Conservation (phyloP, 2,888 invertebrate species). For the Chrysolina oricalcia region DNA sequence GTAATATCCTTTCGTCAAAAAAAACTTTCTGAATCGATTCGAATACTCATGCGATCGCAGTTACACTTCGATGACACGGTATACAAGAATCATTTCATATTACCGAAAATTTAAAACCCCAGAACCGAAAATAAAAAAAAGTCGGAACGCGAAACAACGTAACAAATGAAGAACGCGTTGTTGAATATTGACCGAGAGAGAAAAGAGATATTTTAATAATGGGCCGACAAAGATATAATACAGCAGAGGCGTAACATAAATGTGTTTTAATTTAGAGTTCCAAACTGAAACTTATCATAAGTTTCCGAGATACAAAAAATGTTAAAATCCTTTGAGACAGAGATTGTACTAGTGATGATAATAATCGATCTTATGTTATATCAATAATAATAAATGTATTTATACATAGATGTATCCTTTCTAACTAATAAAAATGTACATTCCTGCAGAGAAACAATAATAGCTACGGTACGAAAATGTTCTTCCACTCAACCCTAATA, state of each 20-base stretch:
- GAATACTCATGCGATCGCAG: slow-evolving; percentile 23
- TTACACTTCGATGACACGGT: slow-evolving; percentile 17
- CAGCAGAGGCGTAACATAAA: slow-evolving; percentile 40
- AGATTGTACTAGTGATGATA: too few relatives aligned
- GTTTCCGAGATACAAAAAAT: too few relatives aligned
- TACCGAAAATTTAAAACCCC: slow-evolving; percentile 58
- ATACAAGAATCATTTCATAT: slow-evolving; percentile 54
- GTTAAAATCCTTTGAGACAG: too few relatives aligned
- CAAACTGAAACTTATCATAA: too few relatives aligned
- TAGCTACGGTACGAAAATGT: too few relatives aligned
- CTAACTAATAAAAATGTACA: too few relatives aligned
- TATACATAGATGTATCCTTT: too few relatives aligned
- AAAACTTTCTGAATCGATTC: slow-evolving; percentile 31
- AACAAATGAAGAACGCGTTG: slow-evolving; percentile 55
- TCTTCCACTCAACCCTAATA: too few relatives aligned
- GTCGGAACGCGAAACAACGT: slow-evolving; percentile 51
- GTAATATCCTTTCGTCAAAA: not conserved
- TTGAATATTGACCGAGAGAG: slow-evolving; percentile 54
- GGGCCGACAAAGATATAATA: slow-evolving; percentile 54
- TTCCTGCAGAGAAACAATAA: too few relatives aligned
- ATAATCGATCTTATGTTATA: too few relatives aligned
- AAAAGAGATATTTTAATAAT: slow-evolving; percentile 56
- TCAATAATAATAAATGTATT: too few relatives aligned
- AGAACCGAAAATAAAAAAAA: slow-evolving; percentile 53
- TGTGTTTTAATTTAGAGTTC: not conserved